Percentiles rank a stretch among this genome's conserved stretches.
Evolutionary conservation across 2,113 vertebrate species (phyloP).

Genomic region (Guaruba guarouba): DNA sequence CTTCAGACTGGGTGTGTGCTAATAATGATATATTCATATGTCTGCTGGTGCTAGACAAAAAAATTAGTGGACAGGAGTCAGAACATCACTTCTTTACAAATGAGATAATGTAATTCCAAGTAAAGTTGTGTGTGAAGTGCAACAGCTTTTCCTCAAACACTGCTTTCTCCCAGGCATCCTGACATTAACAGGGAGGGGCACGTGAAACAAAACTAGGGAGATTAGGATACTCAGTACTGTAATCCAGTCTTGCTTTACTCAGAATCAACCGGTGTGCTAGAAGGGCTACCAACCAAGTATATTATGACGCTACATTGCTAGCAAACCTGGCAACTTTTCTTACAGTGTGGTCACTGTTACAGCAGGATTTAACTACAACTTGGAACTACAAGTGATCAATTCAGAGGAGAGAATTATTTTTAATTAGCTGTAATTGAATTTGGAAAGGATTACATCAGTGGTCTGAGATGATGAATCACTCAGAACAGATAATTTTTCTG

Average conservation of each 20-base stretch:
- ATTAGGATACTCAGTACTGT: background rate
- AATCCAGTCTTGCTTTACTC: background rate
- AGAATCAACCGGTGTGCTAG: background rate
- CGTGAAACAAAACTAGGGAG: background rate
- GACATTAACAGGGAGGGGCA: rapidly evolving
- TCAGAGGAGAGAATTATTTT: background rate
- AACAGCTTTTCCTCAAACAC: background rate
- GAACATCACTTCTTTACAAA: background rate
- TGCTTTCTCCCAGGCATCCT: background rate
- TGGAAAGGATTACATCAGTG: conserved; percentile 2
- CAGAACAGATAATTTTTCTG: background rate
- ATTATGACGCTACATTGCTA: rapidly evolving
- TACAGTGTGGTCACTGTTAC: background rate
- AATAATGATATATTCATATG: background rate
- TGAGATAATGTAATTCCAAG: background rate
- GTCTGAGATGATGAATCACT: background rate
- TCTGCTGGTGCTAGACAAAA: background rate
- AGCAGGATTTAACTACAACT: background rate
- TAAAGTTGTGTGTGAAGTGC: background rate
- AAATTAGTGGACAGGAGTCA: background rate
- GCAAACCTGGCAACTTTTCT: background rate
- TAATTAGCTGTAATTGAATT: conserved; percentile 54
- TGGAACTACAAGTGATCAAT: background rate
- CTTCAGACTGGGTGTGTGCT: background rate
- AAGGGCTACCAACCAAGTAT: background rate